phyloP scores from a whole-genome alignment of 2,888 invertebrate genomes.

The Drosophila subquinaria region DNA sequence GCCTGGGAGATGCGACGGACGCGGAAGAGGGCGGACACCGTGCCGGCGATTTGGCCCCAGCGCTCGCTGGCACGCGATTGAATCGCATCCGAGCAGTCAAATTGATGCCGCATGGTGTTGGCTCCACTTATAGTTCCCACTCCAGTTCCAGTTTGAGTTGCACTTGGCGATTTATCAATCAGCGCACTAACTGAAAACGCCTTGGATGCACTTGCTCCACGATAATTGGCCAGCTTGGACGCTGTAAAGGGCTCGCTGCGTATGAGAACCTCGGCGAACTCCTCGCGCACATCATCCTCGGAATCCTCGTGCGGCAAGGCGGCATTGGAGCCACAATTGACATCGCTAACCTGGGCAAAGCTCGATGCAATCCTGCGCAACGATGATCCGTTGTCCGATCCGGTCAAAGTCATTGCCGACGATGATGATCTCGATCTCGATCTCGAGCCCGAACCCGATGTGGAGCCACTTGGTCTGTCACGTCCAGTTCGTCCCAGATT shows the following conservation, averaged over 20 bases:
- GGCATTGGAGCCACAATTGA: conserved; percentile 37
- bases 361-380: conserved; percentile 68
- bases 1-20: conserved; percentile 58
- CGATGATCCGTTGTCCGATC: conserved; percentile 18
- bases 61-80: conserved; percentile 59
- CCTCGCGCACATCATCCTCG: conserved; percentile 61
- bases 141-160: no score
- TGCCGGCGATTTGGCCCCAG: conserved; percentile 62
- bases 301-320: conserved; percentile 59
- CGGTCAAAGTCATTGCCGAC: neutral
- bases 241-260: conserved; percentile 47
- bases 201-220: neutral
- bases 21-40: conserved; percentile 62
- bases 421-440: neutral
- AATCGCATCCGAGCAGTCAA: conserved; percentile 3
- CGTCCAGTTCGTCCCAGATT: conserved; percentile 47
- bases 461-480: neutral
- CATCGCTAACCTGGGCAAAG: conserved; percentile 58
- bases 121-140: neutral
- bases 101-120: neutral
- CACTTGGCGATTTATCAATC: neutral
- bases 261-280: conserved; percentile 60
- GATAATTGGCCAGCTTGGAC: neutral
- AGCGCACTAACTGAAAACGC: neutral
- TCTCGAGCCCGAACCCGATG: no score